A percentile compares a stretch with the other conserved stretches of the same genome.
Evolutionary conservation across 2,888 invertebrate genomes (phyloP).

Genomic region (Agapostemon virescens): DNA sequence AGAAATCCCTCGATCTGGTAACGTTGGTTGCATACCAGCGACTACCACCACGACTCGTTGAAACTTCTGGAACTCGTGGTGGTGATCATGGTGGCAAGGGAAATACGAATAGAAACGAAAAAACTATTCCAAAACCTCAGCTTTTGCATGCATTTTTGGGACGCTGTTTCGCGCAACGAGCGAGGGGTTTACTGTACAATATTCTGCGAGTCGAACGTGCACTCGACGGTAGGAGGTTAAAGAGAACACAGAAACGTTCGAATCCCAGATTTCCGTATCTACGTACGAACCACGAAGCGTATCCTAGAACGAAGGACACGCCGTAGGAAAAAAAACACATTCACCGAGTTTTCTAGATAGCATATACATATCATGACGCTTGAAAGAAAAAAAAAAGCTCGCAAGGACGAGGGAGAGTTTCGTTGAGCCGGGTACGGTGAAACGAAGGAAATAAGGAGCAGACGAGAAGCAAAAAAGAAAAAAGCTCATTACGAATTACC

Average conservation of each 20-base stretch:
- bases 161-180: too few species aligned
- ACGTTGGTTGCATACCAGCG: too few species aligned
- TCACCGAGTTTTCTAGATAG: slow-evolving; percentile 28
- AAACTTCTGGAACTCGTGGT: neutral
- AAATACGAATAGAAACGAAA: too few species aligned
- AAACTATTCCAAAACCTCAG: neutral
- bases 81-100: neutral
- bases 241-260: neutral
- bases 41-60: too few species aligned
- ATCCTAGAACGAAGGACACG: neutral
- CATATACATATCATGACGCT: slow-evolving; percentile 50
- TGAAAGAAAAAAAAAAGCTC: slow-evolving; percentile 21
- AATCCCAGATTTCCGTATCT: neutral
- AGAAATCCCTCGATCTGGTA: too few species aligned
- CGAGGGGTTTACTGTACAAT: neutral
- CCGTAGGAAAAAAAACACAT: neutral
- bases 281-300: neutral
- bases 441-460: neutral
- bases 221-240: neutral
- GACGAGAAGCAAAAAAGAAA: neutral
- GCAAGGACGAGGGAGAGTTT: neutral
- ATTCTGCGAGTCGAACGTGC: neutral
- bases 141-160: neutral
- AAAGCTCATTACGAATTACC: slow-evolving; percentile 41
- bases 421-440: neutral